phyloP scores from a whole-genome alignment of 2,113 vertebrate species.

The Oryzias celebensis region DNA sequence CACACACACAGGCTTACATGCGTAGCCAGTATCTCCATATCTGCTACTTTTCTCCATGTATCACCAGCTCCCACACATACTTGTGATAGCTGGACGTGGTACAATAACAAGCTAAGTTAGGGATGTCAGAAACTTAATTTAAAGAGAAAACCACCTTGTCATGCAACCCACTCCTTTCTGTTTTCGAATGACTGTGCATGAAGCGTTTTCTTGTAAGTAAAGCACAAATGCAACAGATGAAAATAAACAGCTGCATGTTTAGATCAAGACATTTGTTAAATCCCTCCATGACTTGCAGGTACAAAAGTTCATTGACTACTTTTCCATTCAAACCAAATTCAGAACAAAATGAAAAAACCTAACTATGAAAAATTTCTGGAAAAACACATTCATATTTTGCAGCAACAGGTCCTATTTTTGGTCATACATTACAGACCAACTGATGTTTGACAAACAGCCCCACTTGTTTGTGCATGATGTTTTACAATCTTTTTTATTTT shows the following conservation, averaged over 20 bases:
- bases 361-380: too few relatives aligned
- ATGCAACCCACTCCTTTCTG: background rate
- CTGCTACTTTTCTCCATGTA: conserved; percentile 54
- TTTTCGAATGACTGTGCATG: background rate
- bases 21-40: conserved; percentile 50
- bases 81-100: conserved; percentile 36
- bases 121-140: conserved; percentile 19
- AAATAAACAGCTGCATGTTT: background rate
- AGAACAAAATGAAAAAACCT: too few relatives aligned
- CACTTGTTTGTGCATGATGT: too few relatives aligned
- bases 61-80: conserved; percentile 49
- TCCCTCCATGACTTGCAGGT: too few relatives aligned
- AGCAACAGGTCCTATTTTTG: background rate
- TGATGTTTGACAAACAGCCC: too few relatives aligned
- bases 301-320: too few relatives aligned
- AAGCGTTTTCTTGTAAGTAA: background rate
- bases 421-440: background rate
- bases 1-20: background rate
- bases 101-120: conserved; percentile 29
- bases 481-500: too few relatives aligned
- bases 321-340: too few relatives aligned
- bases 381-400: background rate
- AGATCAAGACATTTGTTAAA: background rate
- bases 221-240: background rate
- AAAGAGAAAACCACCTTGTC: conserved; percentile 8